phyloP scores from a whole-genome alignment of 2,113 vertebrate species.

The Rhinoptilus africanus region DNA sequence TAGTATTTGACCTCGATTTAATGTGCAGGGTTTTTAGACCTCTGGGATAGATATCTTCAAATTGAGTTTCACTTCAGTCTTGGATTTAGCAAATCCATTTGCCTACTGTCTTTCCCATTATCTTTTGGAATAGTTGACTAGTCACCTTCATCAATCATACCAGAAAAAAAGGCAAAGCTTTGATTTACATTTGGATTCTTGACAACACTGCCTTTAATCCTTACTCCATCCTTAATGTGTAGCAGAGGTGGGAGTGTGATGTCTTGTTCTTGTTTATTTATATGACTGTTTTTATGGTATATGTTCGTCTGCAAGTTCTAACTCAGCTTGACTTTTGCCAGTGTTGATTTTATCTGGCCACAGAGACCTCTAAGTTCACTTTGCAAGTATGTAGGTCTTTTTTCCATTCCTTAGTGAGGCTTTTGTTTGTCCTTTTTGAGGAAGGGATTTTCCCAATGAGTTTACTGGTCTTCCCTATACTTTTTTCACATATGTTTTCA shows the following conservation, averaged over 20 bases:
- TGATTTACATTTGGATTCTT: background rate
- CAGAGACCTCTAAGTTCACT: background rate
- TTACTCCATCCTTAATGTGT: background rate
- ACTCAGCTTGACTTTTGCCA: background rate
- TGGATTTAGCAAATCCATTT: background rate
- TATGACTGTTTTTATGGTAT: background rate
- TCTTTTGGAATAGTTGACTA: background rate
- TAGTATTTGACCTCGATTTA: background rate
- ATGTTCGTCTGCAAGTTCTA: background rate
- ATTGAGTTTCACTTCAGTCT: background rate
- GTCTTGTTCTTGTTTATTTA: background rate
- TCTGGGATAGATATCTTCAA: background rate
- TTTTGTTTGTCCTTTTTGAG: background rate
- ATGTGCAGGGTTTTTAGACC: background rate
- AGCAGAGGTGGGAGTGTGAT: rapidly evolving
- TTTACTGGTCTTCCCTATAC: background rate
- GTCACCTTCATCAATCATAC: background rate
- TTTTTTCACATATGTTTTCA: background rate
- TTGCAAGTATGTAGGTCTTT: background rate
- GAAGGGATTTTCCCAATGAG: background rate
- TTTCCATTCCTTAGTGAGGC: background rate
- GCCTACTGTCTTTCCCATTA: background rate
- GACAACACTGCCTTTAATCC: background rate
- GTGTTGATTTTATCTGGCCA: background rate
- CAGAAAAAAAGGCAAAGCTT: background rate